Conservation (phyloP, 2,797 vertebrate species). For the Tapirus indicus region DNA sequence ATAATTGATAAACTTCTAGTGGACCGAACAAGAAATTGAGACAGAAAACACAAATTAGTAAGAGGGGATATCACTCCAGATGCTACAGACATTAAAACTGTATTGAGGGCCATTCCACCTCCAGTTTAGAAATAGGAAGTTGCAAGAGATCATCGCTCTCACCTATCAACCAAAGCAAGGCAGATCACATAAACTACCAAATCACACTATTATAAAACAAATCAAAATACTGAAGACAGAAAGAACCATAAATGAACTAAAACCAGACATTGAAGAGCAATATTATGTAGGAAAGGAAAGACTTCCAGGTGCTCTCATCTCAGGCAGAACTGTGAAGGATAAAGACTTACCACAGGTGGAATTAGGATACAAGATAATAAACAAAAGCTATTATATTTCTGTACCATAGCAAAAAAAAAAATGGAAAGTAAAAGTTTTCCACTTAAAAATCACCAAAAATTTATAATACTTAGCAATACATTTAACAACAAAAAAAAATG, state of each 20-base stretch:
- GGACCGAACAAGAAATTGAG: not conserved
- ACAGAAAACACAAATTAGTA: not conserved
- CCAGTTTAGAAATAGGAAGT: not conserved
- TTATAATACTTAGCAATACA: not conserved
- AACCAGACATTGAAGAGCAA: not conserved
- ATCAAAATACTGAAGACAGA: constrained; percentile 2
- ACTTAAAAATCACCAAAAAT: not conserved
- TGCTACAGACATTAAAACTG: not conserved
- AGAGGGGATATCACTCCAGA: not conserved
- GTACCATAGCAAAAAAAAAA: not conserved
- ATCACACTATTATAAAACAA: not conserved
- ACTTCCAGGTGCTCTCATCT: not conserved
- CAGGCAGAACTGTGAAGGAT: not conserved
- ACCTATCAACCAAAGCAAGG: not conserved
- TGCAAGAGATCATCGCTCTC: not conserved
- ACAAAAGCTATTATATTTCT: not conserved
- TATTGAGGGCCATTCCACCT: not conserved
- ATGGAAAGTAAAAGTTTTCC: not conserved
- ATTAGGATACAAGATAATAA: not conserved
- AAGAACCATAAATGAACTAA: not conserved
- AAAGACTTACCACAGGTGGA: not conserved
- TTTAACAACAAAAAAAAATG: not conserved
- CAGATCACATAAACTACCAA: not conserved
- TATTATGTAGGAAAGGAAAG: not conserved
- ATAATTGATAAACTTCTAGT: not conserved